These are phyloP conservation scores for Poeciliopsis gracilis DNA, from an alignment of 2,797 vertebrate genomes.

Conservation along the genomic window DNA sequence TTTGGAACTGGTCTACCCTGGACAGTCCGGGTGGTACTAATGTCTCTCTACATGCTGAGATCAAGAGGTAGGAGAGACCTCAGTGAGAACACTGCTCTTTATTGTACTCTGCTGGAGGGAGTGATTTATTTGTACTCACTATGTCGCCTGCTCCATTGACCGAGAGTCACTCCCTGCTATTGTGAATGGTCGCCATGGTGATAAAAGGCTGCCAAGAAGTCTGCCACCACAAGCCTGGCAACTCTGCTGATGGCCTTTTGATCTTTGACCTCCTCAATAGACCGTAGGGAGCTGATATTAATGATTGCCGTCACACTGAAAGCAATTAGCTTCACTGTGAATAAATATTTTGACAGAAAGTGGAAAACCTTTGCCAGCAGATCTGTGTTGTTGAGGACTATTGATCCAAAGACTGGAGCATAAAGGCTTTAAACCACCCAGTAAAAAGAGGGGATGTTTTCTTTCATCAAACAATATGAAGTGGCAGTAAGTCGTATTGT, in stretches of 20 bases:
- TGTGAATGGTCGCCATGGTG: conserved; percentile 63
- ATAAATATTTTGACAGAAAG: conserved; percentile 4
- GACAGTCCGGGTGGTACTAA: not conserved
- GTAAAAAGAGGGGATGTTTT: no score
- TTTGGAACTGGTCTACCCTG: not conserved
- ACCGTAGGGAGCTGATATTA: conserved; percentile 47
- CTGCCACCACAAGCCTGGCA: conserved; percentile 35
- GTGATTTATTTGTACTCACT: conserved; percentile 69
- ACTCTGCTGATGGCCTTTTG: conserved; percentile 53
- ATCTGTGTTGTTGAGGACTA: no score
- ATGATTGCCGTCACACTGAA: conserved; percentile 27
- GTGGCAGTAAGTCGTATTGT: no score
- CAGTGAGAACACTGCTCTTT: not conserved
- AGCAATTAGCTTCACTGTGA: not conserved
- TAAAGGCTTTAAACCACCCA: no score
- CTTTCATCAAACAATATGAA: no score
- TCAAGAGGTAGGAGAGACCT: not conserved
- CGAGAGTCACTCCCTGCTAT: conserved; percentile 82
- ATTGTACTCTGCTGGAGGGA: conserved; percentile 1
- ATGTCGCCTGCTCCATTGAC: conserved; percentile 29
- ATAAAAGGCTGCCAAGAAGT: conserved; percentile 53
- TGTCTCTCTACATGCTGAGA: not conserved
- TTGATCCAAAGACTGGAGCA: no score
- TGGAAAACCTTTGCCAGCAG: not conserved
- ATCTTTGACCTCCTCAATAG: conserved; percentile 57